These are phyloP conservation scores for Carpatolechia fugitivella DNA, from an alignment of 2,888 invertebrate genomes.

Conservation along the genomic window DNA sequence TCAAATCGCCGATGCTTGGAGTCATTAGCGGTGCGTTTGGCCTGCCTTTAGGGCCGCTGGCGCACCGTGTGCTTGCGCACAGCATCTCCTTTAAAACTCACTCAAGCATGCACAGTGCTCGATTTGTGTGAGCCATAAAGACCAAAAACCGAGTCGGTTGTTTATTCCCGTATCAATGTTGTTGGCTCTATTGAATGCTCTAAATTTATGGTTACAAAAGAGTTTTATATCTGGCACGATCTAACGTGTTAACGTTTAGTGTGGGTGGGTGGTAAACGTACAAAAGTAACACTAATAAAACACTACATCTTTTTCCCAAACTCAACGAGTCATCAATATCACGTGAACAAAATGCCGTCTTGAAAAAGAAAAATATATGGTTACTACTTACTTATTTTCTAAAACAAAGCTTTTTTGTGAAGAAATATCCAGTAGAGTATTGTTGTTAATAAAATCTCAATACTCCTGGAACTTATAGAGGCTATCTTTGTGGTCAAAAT, in stretches of 20 bases:
- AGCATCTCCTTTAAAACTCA: conserved; percentile 46
- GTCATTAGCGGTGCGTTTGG: conserved; percentile 65
- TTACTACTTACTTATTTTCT: too few relatives aligned
- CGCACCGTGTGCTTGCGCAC: conserved; percentile 45
- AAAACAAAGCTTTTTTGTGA: too few relatives aligned
- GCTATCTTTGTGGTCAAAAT: too few relatives aligned
- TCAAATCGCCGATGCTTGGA: conserved; percentile 73
- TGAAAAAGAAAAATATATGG: neutral
- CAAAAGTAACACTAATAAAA: conserved; percentile 1
- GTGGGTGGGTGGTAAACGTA: conserved; percentile 7
- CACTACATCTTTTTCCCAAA: neutral
- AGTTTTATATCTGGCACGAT: conserved; percentile 13
- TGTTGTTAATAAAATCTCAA: too few relatives aligned
- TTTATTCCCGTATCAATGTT: conserved; percentile 12
- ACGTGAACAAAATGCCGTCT: neutral
- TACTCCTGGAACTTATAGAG: too few relatives aligned
- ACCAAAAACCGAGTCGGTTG: conserved; percentile 30
- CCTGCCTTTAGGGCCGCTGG: conserved; percentile 31
- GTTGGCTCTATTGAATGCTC: conserved; percentile 4
- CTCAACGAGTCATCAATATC: neutral
- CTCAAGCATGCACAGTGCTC: conserved; percentile 39
- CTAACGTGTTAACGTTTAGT: neutral
- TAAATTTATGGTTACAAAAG: conserved; percentile 15
- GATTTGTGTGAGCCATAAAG: conserved; percentile 44
- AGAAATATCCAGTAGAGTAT: too few relatives aligned